Evolutionary conservation across 2,888 invertebrate species (phyloP).

Genomic region (Eustalomyia histrio): DNA sequence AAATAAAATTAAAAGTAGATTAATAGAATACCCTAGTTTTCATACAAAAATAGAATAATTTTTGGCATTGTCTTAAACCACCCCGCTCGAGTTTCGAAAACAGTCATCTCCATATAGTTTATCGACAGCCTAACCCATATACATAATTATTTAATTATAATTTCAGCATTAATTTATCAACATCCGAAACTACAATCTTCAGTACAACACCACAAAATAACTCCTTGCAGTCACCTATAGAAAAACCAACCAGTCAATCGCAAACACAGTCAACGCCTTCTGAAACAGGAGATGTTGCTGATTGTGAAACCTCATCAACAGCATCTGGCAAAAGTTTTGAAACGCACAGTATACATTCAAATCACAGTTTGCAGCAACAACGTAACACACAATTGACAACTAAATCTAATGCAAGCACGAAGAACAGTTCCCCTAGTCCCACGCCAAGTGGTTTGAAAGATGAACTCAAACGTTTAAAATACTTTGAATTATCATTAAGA

Average conservation of each 20-base stretch:
- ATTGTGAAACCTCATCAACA: conserved; percentile 77
- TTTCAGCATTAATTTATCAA: conserved; percentile 74
- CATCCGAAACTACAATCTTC: conserved; percentile 78
- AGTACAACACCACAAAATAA: conserved; percentile 75
- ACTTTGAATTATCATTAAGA: conserved; percentile 77
- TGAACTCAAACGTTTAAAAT: conserved; percentile 78
- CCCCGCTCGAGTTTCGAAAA: too few species aligned
- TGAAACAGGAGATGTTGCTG: conserved; percentile 71
- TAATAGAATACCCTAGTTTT: too few species aligned
- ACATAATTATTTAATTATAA: too few species aligned
- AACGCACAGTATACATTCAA: conserved; percentile 77
- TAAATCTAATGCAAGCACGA: conserved; percentile 69
- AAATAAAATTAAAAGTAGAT: too few species aligned
- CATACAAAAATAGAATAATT: too few species aligned
- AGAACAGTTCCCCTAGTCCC: conserved; percentile 67
- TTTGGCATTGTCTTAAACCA: too few species aligned
- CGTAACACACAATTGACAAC: conserved; percentile 58
- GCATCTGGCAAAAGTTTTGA: conserved; percentile 78
- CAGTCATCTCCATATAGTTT: too few species aligned
- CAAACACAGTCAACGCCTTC: conserved; percentile 71
- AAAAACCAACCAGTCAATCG: conserved; percentile 72
- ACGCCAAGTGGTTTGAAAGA: conserved; percentile 77
- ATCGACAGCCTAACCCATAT: too few species aligned
- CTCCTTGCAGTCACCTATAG: conserved; percentile 71
- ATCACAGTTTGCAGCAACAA: conserved; percentile 70